Conservation (phyloP, 2,888 invertebrate species). For the Selenia dentaria region DNA sequence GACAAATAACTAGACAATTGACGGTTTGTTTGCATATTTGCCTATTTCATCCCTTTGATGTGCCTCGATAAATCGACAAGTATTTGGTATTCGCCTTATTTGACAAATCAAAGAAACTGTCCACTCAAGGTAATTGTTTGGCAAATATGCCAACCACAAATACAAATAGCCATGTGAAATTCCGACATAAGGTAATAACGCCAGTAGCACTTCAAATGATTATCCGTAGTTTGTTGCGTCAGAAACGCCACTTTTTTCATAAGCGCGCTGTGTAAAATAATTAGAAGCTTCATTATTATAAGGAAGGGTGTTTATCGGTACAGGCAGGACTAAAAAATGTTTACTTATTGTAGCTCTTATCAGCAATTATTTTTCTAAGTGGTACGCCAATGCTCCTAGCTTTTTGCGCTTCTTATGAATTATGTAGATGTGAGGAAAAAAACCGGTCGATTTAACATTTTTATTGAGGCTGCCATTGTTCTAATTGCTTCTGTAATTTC, state of each 20-base stretch:
- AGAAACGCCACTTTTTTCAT: conserved; percentile 49
- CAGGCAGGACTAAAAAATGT: conserved; percentile 34
- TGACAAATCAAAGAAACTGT: too few relatives aligned
- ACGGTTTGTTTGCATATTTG: too few relatives aligned
- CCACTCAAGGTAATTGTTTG: too few relatives aligned
- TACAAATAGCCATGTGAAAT: too few relatives aligned
- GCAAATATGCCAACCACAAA: too few relatives aligned
- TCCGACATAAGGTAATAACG: conserved; percentile 60
- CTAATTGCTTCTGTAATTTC: conserved; percentile 52
- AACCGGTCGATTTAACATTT: conserved; percentile 57
- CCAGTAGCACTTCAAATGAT: conserved; percentile 55
- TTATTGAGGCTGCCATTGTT: conserved; percentile 52
- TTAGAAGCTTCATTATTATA: conserved; percentile 61
- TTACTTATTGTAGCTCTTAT: conserved; percentile 38
- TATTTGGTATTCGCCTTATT: too few relatives aligned
- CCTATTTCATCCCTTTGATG: too few relatives aligned
- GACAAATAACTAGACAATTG: too few relatives aligned
- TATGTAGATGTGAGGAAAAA: conserved; percentile 38
- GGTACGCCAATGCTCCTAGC: conserved; percentile 37
- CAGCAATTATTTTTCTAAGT: conserved; percentile 36
- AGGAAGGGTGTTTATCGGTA: conserved; percentile 52
- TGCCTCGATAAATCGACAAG: too few relatives aligned
- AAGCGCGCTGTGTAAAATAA: conserved; percentile 59
- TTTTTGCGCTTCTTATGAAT: conserved; percentile 41
- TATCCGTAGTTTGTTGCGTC: conserved; percentile 51